phyloP scores from a whole-genome alignment of 1,140 invertebrate species.

The Heliothis subflexa region DNA sequence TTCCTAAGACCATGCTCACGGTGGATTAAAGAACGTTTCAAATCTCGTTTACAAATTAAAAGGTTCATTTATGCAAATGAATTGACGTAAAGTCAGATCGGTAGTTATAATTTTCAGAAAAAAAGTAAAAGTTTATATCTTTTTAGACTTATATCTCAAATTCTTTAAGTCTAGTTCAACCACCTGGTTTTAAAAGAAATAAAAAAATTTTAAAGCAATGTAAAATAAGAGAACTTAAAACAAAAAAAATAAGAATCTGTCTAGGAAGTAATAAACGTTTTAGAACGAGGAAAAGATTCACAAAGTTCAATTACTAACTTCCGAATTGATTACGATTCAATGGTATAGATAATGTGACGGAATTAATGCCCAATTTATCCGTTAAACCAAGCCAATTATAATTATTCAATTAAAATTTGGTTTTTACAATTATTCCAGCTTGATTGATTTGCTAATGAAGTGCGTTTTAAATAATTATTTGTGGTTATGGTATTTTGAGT shows the following conservation, averaged over 20 bases:
- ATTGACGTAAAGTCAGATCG: neutral
- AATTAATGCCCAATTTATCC: slow-evolving; percentile 23
- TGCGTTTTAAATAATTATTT: slow-evolving; percentile 5
- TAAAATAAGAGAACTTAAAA: neutral
- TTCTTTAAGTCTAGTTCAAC: neutral
- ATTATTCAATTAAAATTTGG: slow-evolving; percentile 25
- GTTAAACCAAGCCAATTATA: slow-evolving; percentile 37
- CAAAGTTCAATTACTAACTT: slow-evolving; percentile 43
- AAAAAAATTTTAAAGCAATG: neutral
- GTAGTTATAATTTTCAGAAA: neutral
- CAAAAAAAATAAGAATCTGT: slow-evolving; percentile 13
- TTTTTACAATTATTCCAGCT: slow-evolving; percentile 16
- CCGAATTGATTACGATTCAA: slow-evolving; percentile 50
- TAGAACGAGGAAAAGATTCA: slow-evolving; percentile 49
- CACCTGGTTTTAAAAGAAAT: neutral
- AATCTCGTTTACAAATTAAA: slow-evolving; percentile 31
- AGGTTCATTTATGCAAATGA: slow-evolving; percentile 42
- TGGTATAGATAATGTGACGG: slow-evolving; percentile 31
- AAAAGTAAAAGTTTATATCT: slow-evolving; percentile 19
- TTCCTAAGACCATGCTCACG: slow-evolving; percentile 35
- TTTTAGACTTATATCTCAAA: neutral
- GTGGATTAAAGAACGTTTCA: neutral
- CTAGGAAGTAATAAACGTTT: slow-evolving; percentile 47
- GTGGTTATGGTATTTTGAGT: slow-evolving; percentile 7
- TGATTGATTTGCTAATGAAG: slow-evolving; percentile 3